Percentiles rank a stretch among this genome's conserved stretches.
Conservation (phyloP, 1,140 invertebrate species). For the Drosophila kohkoa region DNA sequence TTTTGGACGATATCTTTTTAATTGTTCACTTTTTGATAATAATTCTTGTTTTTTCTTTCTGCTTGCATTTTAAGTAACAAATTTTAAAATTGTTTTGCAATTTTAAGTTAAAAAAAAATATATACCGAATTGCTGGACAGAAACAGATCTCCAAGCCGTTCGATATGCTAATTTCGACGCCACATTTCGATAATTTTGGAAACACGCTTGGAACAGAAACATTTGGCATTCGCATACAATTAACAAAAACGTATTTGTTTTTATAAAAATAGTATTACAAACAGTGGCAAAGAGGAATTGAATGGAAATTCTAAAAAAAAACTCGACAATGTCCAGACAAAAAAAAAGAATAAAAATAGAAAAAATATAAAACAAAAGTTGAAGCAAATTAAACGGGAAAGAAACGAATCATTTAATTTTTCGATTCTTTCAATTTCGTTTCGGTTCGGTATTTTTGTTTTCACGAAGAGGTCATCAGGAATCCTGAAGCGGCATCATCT, state of each 20-base stretch:
- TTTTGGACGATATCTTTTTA: neutral
- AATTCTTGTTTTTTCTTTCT: neutral
- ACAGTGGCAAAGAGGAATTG: constrained; percentile 34
- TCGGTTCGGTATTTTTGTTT: neutral
- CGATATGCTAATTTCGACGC: constrained; percentile 2
- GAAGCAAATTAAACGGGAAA: constrained; percentile 1
- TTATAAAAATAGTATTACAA: constrained; percentile 7
- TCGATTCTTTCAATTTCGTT: neutral
- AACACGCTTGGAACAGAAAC: constrained; percentile 35
- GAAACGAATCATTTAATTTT: constrained; percentile 3
- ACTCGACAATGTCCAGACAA: constrained; percentile 26
- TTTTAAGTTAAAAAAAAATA: constrained; percentile 15
- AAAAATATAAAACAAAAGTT: constrained; percentile 15
- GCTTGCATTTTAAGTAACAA: constrained; percentile 16
- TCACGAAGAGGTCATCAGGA: constrained; percentile 9
- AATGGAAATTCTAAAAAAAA: constrained; percentile 31
- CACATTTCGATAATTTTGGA: constrained; percentile 22
- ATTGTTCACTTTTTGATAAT: neutral
- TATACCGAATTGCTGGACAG: constrained; percentile 30
- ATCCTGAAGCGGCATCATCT: constrained; percentile 30
- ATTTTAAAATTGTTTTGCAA: constrained; percentile 20
- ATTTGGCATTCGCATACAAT: constrained; percentile 44
- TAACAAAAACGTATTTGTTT: constrained; percentile 35
- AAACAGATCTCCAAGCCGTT: constrained; percentile 30
- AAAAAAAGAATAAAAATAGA: constrained; percentile 17